Evolutionary conservation across 2,113 vertebrate genomes (phyloP).

Genomic region (Takifugu bimaculatus): DNA sequence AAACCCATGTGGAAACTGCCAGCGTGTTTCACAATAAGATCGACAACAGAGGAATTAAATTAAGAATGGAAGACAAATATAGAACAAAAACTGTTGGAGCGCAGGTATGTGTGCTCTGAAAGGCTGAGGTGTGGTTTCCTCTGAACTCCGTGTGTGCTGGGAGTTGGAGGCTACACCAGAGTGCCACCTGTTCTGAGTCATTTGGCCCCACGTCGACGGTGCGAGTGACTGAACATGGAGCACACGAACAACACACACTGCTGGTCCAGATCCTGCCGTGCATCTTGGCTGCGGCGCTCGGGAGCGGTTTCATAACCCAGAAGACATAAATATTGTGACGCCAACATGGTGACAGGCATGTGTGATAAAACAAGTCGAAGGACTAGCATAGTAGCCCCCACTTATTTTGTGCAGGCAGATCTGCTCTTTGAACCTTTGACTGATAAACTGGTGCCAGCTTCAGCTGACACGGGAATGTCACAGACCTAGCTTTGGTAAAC

Average conservation of each 20-base stretch:
- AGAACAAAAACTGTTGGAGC: not conserved
- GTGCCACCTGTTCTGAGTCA: slow-evolving; percentile 67
- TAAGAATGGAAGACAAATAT: slow-evolving; percentile 4
- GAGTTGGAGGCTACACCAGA: slow-evolving; percentile 29
- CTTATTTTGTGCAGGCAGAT: not conserved
- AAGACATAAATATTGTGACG: slow-evolving; percentile 24
- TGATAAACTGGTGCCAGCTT: slow-evolving; percentile 16
- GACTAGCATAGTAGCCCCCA: not conserved
- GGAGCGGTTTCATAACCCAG: slow-evolving; percentile 29
- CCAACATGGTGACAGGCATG: slow-evolving; percentile 14
- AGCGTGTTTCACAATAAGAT: too few relatives aligned
- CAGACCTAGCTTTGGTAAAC: not conserved
- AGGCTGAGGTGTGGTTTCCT: slow-evolving; percentile 6
- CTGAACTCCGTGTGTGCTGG: slow-evolving; percentile 10
- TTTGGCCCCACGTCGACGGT: slow-evolving; percentile 42
- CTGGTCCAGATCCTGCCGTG: slow-evolving; percentile 40
- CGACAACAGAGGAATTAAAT: too few relatives aligned
- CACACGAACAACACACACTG: slow-evolving; percentile 39
- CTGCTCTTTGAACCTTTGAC: slow-evolving; percentile 10
- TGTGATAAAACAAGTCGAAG: not conserved
- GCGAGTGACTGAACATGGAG: slow-evolving; percentile 58
- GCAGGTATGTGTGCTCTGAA: slow-evolving; percentile 1
- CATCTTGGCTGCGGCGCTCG: slow-evolving; percentile 39
- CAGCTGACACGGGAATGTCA: slow-evolving; percentile 27
- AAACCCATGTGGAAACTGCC: not conserved